Base-by-base conservation (phyloP, 2,797 vertebrate genomes). In the Ptychadena robeensis region DNA sequence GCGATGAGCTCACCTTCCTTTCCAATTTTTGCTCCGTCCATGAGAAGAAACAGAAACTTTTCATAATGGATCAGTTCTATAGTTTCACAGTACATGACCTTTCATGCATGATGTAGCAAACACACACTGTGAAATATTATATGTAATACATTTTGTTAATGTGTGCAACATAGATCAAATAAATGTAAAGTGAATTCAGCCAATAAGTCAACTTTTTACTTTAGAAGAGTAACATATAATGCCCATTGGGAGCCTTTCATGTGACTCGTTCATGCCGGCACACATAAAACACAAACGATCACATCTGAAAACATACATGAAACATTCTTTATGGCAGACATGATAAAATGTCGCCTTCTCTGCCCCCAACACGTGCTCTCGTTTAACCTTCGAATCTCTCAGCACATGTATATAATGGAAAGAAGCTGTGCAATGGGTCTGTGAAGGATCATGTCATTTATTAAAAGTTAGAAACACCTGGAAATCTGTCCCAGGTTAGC, bases 401-500 rank as follows among this genome's bases (percentile, higher is more conserved):
- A 8, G 25, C 69, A 72, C 64, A 65, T 80, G 38, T 72, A 9
- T 15, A 73, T 44, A 73, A 81, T 71, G 5, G 69, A 80, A 80
- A 40, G 28, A 53, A 80, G 59, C 48, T 53, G 30, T 76, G 35
- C 15, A 28, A 30, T 65, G 34, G 30, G 44, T 63, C 78, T 71
- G 67, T 81, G 12, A 66, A 73, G 63, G 40, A 40, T 71, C 35
- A 14, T 57, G 25, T 4, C 30, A 48, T 53, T 71, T 44, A 12
- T 48, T 63, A 48, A 38, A 18, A 53, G n/a, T 9, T 63, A 40
- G 32, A 32, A 64, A 44, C 79, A 73, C 69, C 59, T 81, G 79
- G 61, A 73, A 57, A 5, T 53, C 25, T 40, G 22, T n/a, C 9
- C 38, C 30, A 40, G 65, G n/a, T 66, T 73, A 18, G 48, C 31